Evolutionary conservation across 2,888 invertebrate genomes (phyloP).

Genomic region (Anaspis maculata): DNA sequence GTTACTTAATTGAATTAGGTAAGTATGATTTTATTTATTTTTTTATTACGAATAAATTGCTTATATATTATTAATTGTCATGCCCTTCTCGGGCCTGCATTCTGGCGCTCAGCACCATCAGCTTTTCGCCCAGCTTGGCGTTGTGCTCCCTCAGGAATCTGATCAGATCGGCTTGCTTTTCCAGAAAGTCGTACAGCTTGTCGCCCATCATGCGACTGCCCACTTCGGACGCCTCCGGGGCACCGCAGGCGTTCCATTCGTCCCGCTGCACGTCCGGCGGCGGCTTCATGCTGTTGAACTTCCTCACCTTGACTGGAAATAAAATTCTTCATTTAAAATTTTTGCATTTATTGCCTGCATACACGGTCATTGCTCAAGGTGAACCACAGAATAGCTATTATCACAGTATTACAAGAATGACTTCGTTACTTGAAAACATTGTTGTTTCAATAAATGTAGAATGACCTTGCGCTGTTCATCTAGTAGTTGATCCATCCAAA

Average conservation of each 20-base stretch:
- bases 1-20: no score
- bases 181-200: constrained; percentile 51
- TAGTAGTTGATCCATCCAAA: no score
- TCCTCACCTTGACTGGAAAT: constrained; percentile 48
- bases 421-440: no score
- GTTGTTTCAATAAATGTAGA: no score
- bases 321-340: constrained; percentile 1
- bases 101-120: constrained; percentile 52
- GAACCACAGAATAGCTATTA: no score
- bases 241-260: constrained; percentile 47
- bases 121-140: constrained; percentile 53
- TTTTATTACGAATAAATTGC: no score
- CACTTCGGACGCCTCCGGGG: constrained; percentile 46
- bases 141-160: constrained; percentile 60
- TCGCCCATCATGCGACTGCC: constrained; percentile 45
- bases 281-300: constrained; percentile 51
- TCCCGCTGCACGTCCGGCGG: constrained; percentile 58
- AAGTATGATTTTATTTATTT: no score
- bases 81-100: constrained; percentile 37
- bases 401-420: no score
- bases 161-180: constrained; percentile 61
- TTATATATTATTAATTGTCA: no score
- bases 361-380: no score
- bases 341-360: no score
- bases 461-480: no score